These are phyloP conservation scores for Rambutsinella grinnellia DNA, from an alignment of 2,888 invertebrate genomes.

Conservation along the genomic window DNA sequence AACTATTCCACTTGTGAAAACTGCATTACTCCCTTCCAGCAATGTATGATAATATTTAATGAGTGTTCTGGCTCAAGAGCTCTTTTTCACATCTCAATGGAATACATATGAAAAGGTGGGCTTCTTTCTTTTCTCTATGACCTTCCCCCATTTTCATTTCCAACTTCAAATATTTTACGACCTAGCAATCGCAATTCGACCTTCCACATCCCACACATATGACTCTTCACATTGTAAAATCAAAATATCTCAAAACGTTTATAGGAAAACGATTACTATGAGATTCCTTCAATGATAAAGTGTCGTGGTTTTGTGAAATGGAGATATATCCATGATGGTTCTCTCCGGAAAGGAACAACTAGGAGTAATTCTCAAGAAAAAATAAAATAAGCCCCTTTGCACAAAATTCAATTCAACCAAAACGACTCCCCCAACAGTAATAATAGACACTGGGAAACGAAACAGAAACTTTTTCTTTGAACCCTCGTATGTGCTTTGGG, in stretches of 20 bases:
- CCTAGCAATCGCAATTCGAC: too few species aligned
- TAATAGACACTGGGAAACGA: slow-evolving; percentile 48
- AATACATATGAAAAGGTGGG: too few species aligned
- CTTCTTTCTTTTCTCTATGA: too few species aligned
- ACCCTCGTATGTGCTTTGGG: too few species aligned
- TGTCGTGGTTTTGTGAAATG: neutral
- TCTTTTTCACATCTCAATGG: too few species aligned
- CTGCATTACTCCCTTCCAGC: neutral
- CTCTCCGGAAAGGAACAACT: neutral
- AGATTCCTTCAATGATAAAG: too few species aligned
- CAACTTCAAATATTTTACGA: too few species aligned
- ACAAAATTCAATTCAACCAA: slow-evolving; percentile 52
- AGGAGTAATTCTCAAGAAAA: slow-evolving; percentile 45
- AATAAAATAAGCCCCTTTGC: slow-evolving; percentile 49
- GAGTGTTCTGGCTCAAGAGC: neutral
- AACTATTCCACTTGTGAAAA: neutral
- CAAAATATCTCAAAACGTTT: too few species aligned
- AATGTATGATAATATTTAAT: neutral
- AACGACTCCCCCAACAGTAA: slow-evolving; percentile 50
- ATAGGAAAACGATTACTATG: neutral
- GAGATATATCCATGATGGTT: neutral
- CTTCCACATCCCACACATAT: too few species aligned
- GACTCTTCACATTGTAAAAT: too few species aligned
- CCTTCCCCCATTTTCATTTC: too few species aligned
- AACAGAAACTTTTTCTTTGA: too few species aligned